Conservation (phyloP, 2,888 invertebrate species). For the Augiades crinisus region DNA sequence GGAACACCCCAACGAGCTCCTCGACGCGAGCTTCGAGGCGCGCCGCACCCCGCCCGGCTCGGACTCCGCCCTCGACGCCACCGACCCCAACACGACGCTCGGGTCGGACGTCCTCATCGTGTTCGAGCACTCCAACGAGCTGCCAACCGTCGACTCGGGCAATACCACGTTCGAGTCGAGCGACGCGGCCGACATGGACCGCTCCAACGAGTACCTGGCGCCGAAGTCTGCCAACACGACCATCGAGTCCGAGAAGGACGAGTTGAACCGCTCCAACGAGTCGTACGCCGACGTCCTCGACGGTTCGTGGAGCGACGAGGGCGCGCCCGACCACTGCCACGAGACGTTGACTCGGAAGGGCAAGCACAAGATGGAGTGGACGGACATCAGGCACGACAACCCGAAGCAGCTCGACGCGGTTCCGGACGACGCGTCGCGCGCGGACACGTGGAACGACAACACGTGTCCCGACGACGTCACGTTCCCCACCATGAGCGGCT, state of each 20-base stretch:
- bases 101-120: constrained; percentile 22
- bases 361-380: constrained; percentile 53
- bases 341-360: constrained; percentile 44
- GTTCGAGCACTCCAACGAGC: constrained; percentile 39
- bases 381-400: constrained; percentile 47
- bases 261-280: constrained; percentile 72
- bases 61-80: constrained; percentile 39
- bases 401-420: constrained; percentile 32
- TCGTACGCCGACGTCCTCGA: constrained; percentile 70
- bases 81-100: constrained; percentile 25
- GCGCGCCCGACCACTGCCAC: constrained; percentile 17
- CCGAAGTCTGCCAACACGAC: constrained; percentile 58
- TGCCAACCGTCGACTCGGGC: constrained; percentile 35
- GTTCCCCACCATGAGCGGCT: constrained; percentile 90
- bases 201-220: constrained; percentile 74
- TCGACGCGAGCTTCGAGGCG: no score
- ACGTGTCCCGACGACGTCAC: constrained; percentile 89
- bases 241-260: constrained; percentile 59
- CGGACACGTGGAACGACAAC: constrained; percentile 91
- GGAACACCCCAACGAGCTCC: constrained; percentile 23
- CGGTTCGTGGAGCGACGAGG: constrained; percentile 60
- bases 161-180: constrained; percentile 31
- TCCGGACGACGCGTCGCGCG: constrained; percentile 45
- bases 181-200: constrained; percentile 42
- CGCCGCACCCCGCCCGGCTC: constrained; percentile 75